A percentile compares a stretch with the other conserved stretches of the same genome.
phyloP scores from a whole-genome alignment of 2,797 vertebrate genomes.

The Galaxias olidus region DNA sequence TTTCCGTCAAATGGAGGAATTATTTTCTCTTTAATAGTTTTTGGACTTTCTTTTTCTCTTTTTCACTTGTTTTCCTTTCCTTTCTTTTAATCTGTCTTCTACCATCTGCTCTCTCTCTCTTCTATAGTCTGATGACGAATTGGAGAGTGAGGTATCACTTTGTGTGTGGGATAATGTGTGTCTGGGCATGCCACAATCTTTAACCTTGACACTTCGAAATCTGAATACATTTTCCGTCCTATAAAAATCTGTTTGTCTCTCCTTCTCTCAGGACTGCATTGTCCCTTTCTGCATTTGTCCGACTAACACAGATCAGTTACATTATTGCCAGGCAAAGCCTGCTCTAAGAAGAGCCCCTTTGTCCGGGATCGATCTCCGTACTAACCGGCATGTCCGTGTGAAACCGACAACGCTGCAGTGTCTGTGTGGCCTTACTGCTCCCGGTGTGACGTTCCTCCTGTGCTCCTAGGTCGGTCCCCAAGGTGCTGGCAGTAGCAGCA shows the following conservation, averaged over 20 bases:
- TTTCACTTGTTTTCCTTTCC: conserved; percentile 11
- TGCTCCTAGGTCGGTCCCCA: conserved; percentile 11
- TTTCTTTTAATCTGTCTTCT: conserved; percentile 23
- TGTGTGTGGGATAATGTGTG: conserved; percentile 27
- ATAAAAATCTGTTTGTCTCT: too few species aligned
- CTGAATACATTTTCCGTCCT: too few species aligned
- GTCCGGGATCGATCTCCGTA: too few species aligned
- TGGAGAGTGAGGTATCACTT: conserved; percentile 85
- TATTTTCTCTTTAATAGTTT: not conserved
- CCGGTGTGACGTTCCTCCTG: not conserved
- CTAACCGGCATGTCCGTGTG: too few species aligned
- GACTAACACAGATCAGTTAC: too few species aligned
- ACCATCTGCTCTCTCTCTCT: conserved; percentile 30
- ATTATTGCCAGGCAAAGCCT: too few species aligned
- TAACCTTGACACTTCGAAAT: conserved; percentile 12
- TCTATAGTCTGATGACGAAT: conserved; percentile 90
- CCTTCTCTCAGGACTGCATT: too few species aligned
- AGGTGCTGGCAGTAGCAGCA: conserved; percentile 33
- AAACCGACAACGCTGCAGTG: too few species aligned
- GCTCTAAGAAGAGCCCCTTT: too few species aligned
- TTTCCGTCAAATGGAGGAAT: too few species aligned
- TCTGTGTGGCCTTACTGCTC: too few species aligned
- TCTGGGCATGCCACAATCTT: conserved; percentile 19
- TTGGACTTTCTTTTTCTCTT: not conserved
- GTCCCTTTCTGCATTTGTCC: too few species aligned